Percentiles rank a stretch among this genome's conserved stretches.
Evolutionary conservation across 2,113 vertebrate genomes (phyloP).

Genomic region (Vulpes vulpes): DNA sequence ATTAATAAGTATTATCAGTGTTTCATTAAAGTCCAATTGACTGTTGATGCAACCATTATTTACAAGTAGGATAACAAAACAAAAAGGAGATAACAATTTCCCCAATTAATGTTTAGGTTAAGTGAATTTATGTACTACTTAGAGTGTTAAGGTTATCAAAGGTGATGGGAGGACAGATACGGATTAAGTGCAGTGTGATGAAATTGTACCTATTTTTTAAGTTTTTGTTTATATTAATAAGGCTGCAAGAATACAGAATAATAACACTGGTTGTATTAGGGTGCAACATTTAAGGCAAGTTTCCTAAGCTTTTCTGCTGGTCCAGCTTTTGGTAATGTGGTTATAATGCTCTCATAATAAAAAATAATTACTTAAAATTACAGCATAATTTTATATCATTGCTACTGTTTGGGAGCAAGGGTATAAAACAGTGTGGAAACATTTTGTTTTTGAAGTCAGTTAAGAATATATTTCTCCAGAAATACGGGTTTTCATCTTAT

Average conservation of each 20-base stretch:
- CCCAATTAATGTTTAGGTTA: background rate
- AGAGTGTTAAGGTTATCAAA: background rate
- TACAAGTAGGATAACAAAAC: background rate
- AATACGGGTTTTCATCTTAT: slow-evolving; percentile 5
- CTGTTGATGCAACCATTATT: background rate
- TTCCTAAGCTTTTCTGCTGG: slow-evolving; percentile 1
- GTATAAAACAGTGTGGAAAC: background rate
- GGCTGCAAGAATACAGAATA: background rate
- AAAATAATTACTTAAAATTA: background rate
- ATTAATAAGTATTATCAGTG: background rate
- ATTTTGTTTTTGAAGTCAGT: background rate
- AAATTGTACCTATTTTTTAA: background rate
- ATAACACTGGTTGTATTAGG: background rate
- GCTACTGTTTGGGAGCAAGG: background rate
- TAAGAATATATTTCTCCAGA: background rate
- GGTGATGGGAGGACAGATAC: background rate
- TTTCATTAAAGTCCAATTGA: background rate
- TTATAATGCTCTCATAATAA: background rate
- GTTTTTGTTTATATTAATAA: background rate
- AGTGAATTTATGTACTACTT: background rate
- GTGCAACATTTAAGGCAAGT: background rate
- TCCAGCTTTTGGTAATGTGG: background rate
- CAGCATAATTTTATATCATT: background rate
- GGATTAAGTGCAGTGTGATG: background rate
- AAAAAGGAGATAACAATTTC: background rate